Percentiles rank a stretch among this genome's conserved stretches.
These are phyloP conservation scores for Protaetia brevitarsis DNA, from an alignment of 1,140 invertebrate genomes.

Conservation along the genomic window DNA sequence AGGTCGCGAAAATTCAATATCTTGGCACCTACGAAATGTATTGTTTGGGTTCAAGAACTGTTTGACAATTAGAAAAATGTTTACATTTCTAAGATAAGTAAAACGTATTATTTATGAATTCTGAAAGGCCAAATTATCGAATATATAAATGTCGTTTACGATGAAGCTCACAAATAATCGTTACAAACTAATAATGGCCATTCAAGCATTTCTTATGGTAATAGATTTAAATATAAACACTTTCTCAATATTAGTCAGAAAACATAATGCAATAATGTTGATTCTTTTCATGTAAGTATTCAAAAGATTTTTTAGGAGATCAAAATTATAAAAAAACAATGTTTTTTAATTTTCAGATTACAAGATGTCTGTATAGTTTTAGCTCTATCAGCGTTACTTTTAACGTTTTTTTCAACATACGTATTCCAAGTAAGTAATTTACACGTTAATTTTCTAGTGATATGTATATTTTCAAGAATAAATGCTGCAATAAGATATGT, in stretches of 20 bases:
- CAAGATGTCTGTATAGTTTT: conserved; percentile 68
- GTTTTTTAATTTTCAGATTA: conserved; percentile 50
- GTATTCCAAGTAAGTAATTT: conserved; percentile 63
- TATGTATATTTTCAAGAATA: conserved; percentile 9
- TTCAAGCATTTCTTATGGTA: conserved; percentile 41
- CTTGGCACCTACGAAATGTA: neutral
- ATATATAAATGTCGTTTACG: conserved; percentile 1
- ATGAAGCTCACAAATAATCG: conserved; percentile 43
- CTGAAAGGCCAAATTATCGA: neutral
- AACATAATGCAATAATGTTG: conserved; percentile 42
- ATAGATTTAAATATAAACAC: conserved; percentile 43
- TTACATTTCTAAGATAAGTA: neutral
- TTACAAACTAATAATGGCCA: conserved; percentile 38
- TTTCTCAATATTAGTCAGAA: conserved; percentile 37
- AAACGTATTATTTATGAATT: neutral
- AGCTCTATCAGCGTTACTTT: conserved; percentile 60
- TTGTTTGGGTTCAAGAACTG: conserved; percentile 15
- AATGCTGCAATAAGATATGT: neutral
- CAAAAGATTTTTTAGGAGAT: neutral
- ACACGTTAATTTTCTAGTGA: no score
- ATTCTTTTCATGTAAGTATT: conserved; percentile 45
- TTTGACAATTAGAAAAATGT: neutral
- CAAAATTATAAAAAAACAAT: neutral
- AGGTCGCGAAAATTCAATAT: conserved; percentile 29
- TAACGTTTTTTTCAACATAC: conserved; percentile 70